Base-by-base conservation (phyloP, 2,888 invertebrate species). In the Drosophila bunnanda region DNA sequence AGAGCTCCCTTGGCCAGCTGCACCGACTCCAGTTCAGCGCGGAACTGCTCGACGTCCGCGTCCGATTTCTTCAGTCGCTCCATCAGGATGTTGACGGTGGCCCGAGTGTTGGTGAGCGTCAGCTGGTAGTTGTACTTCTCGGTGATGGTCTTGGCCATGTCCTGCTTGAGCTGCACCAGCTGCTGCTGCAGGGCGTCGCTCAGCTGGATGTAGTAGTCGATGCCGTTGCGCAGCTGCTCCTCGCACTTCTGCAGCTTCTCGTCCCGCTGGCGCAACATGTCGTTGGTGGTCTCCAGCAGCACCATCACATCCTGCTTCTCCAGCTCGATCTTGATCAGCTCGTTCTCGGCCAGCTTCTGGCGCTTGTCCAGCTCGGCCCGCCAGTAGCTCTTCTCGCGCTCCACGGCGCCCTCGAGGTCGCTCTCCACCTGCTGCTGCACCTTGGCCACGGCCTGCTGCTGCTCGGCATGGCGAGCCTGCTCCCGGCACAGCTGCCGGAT, bases 281-380 rank as follows among this genome's bases (percentile, higher is more conserved):
- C 92, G 53, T 92, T 92, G 22, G 92, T 92, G 67, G 87, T 92
- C 79, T 92, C 91, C 22, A 92, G 87, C 58, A 92, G 70, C 7
- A 89, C 87, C 90, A 92, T 91, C 0, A 93, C 90, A 64, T 92
- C 91, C 76, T 93, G 93, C 69, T 93, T 94, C 79, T 94, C 94
- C 28, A 93, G 71, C 82, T 94, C 94, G 73, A 93, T 92, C 75
- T 94, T 93, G 50, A 93, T 93, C 8, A 94, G 92, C 76, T 92
- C 93, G 61, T 93, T 93, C 85, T 94, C 94, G 60, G 93, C 93
- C 75, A 94, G 92, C 65, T 93, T 93, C 85, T 94, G 93, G 34
- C 93, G 93, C 80, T 94, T 94, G 76, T 93, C 93, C 65, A 94
- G 87, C 81, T 94, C 94, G 2, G 89, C 91, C 12, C 93, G 92